Evolutionary conservation across 1,140 invertebrate genomes (phyloP), one percentile per base, ranked within the genome.

Genomic region (Aphaenogaster rudis): DNA sequence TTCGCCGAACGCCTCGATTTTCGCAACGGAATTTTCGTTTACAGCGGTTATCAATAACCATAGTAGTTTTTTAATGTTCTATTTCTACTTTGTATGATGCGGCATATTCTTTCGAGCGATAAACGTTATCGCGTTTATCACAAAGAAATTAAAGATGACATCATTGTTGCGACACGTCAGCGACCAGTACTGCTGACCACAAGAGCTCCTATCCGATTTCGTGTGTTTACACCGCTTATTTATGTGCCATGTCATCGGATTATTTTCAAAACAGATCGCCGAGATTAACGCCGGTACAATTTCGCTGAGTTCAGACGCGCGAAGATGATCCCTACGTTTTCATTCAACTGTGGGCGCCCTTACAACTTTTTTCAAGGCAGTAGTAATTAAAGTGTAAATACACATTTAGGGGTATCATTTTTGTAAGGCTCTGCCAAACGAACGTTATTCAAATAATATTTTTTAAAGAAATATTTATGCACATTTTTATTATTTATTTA

Each of bases 231-330:
- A 45, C 5, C n/a, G 7, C 4, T 3, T 28, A 28, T 28, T 0
- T 48, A 48, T n/a, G 21, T 72, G 48, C 3, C 17, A 36, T 36
- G 8, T 72, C 28, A 72, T 17, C 50, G 1, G 8, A 72, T 72
- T 36, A 54, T 54, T 54, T 72, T 72, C 4, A 9, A 48, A 33
- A 54, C 7, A 17, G 11, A 21, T 69, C n/a, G 0, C 0, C 4
- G 33, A 71, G n/a, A 66, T 67, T 67, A 69, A 42, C 39, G n/a
- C 13, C 11, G 6, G 33, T 71, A 33, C 2, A 71, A 71, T 48
- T 48, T 71, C 7, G 45, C 69, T 72, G 33, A 72, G 8, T 54
- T n/a, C 4, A n/a, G 13, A 11, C 28, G 11, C 13, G 21, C n/a
- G 33, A 36, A 52, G 8, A 36, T 11, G 8, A 72, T 54, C 8